Evolutionary conservation across 2,797 vertebrate genomes (phyloP).

Genomic region (Enteromius viviparus): DNA sequence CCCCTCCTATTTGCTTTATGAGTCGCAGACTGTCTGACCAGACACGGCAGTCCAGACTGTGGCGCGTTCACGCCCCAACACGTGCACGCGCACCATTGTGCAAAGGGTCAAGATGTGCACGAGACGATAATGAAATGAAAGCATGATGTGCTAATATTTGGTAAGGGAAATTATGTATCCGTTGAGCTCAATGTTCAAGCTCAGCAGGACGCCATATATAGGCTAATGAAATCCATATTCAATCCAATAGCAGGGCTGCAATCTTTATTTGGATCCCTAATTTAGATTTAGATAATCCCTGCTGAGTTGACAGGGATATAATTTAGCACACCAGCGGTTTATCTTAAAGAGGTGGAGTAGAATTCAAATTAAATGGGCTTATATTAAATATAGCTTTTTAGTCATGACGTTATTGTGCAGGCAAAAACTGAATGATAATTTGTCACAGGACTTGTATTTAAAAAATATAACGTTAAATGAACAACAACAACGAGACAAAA

Average conservation of each 20-base stretch:
- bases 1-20: conserved; percentile 54
- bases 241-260: neutral
- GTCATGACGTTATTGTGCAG: neutral
- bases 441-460: neutral
- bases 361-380: neutral
- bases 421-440: neutral
- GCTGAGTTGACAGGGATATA: conserved; percentile 17
- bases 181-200: neutral
- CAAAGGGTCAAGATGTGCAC: neutral
- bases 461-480: neutral
- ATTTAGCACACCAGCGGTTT: conserved; percentile 1
- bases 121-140: neutral
- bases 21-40: conserved; percentile 56
- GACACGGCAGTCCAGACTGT: conserved; percentile 53
- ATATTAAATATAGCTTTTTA: neutral
- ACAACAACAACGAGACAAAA: neutral
- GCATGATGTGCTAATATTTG: neutral
- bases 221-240: neutral
- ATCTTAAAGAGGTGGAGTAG: neutral
- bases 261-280: conserved; percentile 2
- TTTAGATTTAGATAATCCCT: conserved; percentile 24
- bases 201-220: neutral
- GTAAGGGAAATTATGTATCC: neutral
- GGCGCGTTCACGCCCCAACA: conserved; percentile 35
- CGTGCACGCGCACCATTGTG: conserved; percentile 48